Evolutionary conservation across 2,888 invertebrate species (phyloP).

Genomic region (Bugula neritina): DNA sequence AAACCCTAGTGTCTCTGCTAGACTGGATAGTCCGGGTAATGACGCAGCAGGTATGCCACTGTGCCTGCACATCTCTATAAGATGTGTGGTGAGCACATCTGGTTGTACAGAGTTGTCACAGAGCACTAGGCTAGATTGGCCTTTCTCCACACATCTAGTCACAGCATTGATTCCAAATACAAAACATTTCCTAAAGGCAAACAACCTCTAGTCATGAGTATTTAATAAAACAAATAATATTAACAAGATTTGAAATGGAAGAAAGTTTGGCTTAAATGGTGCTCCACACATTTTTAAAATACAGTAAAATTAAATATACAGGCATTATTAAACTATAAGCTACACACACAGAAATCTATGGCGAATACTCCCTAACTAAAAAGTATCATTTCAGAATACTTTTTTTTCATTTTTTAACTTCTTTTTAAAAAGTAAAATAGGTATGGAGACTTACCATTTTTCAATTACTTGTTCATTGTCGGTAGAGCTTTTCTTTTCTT

Average conservation of each 20-base stretch:
- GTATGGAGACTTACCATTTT: background rate
- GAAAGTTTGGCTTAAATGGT: no score
- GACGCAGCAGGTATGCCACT: slow-evolving; percentile 5
- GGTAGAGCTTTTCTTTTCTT: background rate
- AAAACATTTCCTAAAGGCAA: background rate
- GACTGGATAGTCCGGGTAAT: background rate
- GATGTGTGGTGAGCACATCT: background rate
- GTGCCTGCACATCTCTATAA: background rate
- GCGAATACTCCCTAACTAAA: no score
- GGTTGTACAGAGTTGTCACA: slow-evolving; percentile 11
- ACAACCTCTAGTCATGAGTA: no score
- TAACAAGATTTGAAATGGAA: no score
- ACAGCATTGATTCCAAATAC: slow-evolving; percentile 24
- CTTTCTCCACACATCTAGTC: slow-evolving; percentile 16
- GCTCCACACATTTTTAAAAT: no score
- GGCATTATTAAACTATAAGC: no score
- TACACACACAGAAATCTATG: no score
- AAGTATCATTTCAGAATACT: no score
- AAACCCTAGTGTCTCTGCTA: background rate
- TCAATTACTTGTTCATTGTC: background rate
- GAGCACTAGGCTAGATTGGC: background rate
- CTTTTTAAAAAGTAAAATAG: no score
- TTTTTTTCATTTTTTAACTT: no score
- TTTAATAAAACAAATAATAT: no score
- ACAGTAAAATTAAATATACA: no score